Conservation (phyloP, 2,888 invertebrate species). For the Dasysyrphus albostriatus region DNA sequence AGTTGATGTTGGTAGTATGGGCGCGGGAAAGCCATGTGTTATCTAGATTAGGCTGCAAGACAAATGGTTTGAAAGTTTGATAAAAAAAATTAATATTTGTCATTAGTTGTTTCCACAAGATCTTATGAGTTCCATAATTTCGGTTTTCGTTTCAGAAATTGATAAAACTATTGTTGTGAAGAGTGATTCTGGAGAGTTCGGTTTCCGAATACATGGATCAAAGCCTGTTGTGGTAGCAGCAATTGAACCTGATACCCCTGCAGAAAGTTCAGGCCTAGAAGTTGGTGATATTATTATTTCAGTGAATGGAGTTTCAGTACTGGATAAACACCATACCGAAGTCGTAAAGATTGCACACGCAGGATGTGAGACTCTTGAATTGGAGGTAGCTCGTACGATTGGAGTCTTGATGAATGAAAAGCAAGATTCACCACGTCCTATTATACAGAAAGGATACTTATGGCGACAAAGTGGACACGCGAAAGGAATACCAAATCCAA, state of each 20-base stretch:
- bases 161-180: constrained; percentile 94
- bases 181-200: constrained; percentile 94
- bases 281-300: constrained; percentile 97
- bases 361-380: constrained; percentile 92
- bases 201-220: constrained; percentile 97
- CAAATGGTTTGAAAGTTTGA: constrained; percentile 84
- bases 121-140: neutral
- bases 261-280: constrained; percentile 95
- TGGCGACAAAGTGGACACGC: constrained; percentile 89
- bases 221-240: constrained; percentile 98
- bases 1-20: constrained; percentile 93
- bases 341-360: constrained; percentile 96
- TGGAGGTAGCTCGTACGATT: constrained; percentile 95
- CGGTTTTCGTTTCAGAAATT: constrained; percentile 87
- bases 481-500: constrained; percentile 85
- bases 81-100: neutral
- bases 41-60: constrained; percentile 86
- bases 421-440: constrained; percentile 86
- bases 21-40: constrained; percentile 90
- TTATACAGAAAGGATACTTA: constrained; percentile 90
- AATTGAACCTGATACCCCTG: constrained; percentile 96
- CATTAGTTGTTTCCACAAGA: neutral
- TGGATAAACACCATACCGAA: constrained; percentile 96
- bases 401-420: constrained; percentile 89
- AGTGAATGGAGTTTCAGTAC: constrained; percentile 94